Evolutionary conservation across 2,797 vertebrate genomes (phyloP).

Genomic region (Gymnoscopelus braueri): DNA sequence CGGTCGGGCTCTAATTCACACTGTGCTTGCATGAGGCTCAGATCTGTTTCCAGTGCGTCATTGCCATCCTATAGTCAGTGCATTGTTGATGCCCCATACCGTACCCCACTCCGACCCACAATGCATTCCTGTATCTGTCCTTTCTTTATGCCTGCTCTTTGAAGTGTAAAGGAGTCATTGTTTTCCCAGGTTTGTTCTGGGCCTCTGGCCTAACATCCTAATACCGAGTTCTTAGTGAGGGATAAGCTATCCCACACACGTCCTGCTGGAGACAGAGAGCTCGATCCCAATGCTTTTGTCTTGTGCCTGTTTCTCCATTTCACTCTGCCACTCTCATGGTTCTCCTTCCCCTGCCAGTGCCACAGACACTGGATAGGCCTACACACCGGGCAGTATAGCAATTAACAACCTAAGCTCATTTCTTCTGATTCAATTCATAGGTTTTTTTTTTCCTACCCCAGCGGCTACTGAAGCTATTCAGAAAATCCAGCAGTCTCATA

Average conservation of each 20-base stretch:
- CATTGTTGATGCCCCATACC: constrained; percentile 15
- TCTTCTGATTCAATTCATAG: constrained; percentile 45
- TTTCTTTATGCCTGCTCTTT: constrained; percentile 66
- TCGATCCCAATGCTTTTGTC: not conserved
- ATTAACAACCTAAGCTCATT: constrained; percentile 25
- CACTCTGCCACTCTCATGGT: constrained; percentile 3
- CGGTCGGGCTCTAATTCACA: not conserved
- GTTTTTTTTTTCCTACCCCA: constrained; percentile 29
- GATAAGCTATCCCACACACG: constrained; percentile 36
- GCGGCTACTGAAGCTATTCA: constrained; percentile 52
- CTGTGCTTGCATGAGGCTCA: constrained; percentile 11
- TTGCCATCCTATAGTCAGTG: constrained; percentile 22
- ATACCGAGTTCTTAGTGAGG: constrained; percentile 30
- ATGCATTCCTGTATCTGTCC: constrained; percentile 55
- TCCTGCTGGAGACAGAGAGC: constrained; percentile 10
- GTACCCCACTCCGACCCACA: constrained; percentile 33
- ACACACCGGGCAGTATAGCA: constrained; percentile 12
- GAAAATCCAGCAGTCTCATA: constrained; percentile 32
- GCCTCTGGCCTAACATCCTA: constrained; percentile 33
- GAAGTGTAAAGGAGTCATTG: constrained; percentile 66
- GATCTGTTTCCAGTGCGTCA: constrained; percentile 40
- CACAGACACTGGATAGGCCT: constrained; percentile 34
- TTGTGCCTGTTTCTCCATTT: constrained; percentile 20
- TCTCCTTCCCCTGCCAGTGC: constrained; percentile 14
- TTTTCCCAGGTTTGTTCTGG: constrained; percentile 49